Conservation (phyloP, 2,888 invertebrate species). For the Exephanes ischioxanthus region DNA sequence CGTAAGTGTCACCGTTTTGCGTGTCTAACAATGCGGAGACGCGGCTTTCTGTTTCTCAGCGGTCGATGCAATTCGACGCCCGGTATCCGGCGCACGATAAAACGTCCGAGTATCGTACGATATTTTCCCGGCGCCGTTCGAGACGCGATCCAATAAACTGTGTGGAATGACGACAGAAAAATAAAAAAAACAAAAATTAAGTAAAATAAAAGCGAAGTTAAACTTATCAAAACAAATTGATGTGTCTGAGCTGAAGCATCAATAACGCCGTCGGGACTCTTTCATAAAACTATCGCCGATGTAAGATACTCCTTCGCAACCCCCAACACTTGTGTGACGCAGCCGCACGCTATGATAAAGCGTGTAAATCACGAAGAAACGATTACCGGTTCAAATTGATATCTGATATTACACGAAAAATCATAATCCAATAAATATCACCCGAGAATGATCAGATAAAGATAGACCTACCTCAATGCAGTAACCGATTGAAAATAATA, state of each 20-base stretch:
- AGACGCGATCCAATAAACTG: constrained; percentile 26
- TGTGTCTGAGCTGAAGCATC: constrained; percentile 33
- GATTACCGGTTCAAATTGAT: constrained; percentile 47
- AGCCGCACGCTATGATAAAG: constrained; percentile 26
- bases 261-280: constrained; percentile 51
- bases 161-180: background rate
- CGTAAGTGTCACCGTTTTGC: too few species aligned
- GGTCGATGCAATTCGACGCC: background rate
- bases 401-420: constrained; percentile 21
- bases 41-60: too few species aligned
- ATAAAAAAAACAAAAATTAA: background rate
- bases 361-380: constrained; percentile 34
- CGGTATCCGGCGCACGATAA: background rate
- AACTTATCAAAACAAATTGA: constrained; percentile 37
- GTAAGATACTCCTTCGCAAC: background rate
- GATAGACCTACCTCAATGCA: constrained; percentile 15
- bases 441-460: background rate
- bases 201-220: constrained; percentile 21
- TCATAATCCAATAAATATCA: constrained; percentile 32
- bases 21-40: too few species aligned
- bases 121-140: constrained; percentile 6
- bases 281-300: background rate
- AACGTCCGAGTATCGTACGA: constrained; percentile 16
- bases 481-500: background rate
- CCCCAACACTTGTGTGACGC: constrained; percentile 16